Evolutionary conservation across 2,797 vertebrate species (phyloP).

Genomic region (Glyptemys insculpta): DNA sequence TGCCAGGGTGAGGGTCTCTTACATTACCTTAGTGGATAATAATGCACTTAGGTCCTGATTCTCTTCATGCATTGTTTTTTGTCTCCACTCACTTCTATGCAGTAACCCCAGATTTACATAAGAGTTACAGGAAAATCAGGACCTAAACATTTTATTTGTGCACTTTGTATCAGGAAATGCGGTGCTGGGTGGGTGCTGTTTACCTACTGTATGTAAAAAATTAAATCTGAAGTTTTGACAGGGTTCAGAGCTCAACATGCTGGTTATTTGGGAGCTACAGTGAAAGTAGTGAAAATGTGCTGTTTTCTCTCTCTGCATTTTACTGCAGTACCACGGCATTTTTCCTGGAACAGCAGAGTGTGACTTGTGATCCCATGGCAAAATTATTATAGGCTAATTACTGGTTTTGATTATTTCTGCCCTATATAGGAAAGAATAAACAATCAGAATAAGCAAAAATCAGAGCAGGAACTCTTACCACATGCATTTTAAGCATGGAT

Average conservation of each 20-base stretch:
- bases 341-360: background rate
- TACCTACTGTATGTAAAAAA: background rate
- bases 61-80: background rate
- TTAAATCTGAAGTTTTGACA: background rate
- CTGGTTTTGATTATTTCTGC: background rate
- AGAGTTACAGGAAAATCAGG: background rate
- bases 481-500: background rate
- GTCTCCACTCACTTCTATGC: background rate
- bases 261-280: background rate
- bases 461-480: background rate
- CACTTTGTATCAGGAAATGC: background rate
- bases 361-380: background rate
- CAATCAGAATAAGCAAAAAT: slow-evolving; percentile 4
- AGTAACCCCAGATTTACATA: background rate
- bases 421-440: background rate
- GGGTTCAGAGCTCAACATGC: background rate
- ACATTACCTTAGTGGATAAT: background rate
- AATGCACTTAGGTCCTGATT: background rate
- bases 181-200: fast-evolving
- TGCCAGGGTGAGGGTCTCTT: background rate
- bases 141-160: background rate
- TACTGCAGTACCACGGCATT: background rate
- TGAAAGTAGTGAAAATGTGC: fast-evolving
- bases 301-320: background rate
- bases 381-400: background rate